Evolutionary conservation across 2,888 invertebrate genomes (phyloP).

Genomic region (Gasteruption jaculator): DNA sequence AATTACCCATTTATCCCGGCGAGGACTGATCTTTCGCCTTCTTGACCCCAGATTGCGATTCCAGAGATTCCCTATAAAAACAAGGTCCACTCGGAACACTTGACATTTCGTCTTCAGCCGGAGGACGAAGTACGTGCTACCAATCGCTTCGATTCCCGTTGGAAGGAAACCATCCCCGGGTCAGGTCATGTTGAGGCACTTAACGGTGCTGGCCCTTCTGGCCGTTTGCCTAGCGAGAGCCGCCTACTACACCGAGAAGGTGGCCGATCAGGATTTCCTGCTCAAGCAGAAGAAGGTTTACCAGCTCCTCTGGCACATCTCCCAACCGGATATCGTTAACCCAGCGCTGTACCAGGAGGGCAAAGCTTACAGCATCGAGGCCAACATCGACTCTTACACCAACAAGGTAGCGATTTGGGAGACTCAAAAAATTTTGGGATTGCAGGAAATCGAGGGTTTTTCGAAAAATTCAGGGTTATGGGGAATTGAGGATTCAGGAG

Average conservation of each 20-base stretch:
- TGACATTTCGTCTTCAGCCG: background rate
- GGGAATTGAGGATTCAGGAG: no score
- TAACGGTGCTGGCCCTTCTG: constrained; percentile 35
- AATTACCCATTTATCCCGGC: no score
- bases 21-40: no score
- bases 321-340: constrained; percentile 33
- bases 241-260: constrained; percentile 25
- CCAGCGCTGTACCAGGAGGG: constrained; percentile 35
- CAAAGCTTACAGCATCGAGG: constrained; percentile 31
- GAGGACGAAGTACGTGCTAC: no score
- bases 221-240: constrained; percentile 24
- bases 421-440: no score
- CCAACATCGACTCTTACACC: constrained; percentile 32
- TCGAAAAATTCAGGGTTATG: no score
- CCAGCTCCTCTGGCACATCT: constrained; percentile 36
- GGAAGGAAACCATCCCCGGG: no score
- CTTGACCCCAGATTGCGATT: no score
- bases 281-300: constrained; percentile 40
- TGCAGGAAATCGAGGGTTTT: no score
- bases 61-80: no score
- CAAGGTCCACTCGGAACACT: background rate
- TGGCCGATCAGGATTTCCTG: constrained; percentile 38
- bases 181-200: constrained; percentile 29
- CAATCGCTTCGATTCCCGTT: no score
- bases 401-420: no score